These are phyloP conservation scores for Lithophane semibrunnea DNA, from an alignment of 2,888 invertebrate genomes.

Conservation along the genomic window DNA sequence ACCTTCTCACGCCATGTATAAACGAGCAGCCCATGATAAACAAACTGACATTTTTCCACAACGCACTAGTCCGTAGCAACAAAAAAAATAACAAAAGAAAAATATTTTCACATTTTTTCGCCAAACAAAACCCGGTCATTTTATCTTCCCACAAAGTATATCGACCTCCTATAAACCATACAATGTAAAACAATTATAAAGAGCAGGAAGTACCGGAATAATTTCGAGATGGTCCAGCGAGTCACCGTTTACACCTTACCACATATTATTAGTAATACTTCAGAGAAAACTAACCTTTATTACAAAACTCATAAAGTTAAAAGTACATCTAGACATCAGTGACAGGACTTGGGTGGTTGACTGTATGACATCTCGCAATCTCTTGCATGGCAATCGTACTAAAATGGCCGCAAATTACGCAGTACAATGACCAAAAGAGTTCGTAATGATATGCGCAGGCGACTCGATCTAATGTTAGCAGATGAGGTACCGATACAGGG, in stretches of 20 bases:
- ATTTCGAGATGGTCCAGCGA: conserved; percentile 83
- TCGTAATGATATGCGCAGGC: conserved; percentile 63
- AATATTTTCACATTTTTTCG: conserved; percentile 62
- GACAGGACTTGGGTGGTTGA: conserved; percentile 49
- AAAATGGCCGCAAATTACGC: conserved; percentile 76
- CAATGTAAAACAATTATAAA: conserved; percentile 72
- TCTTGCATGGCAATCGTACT: conserved; percentile 72
- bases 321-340: not conserved
- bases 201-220: conserved; percentile 77
- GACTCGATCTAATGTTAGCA: conserved; percentile 58
- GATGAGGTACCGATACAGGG: conserved; percentile 46
- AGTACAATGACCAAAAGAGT: conserved; percentile 71
- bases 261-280: conserved; percentile 10
- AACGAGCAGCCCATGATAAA: conserved; percentile 13
- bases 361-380: conserved; percentile 74
- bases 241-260: conserved; percentile 68
- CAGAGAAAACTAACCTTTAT: conserved; percentile 54
- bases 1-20: not conserved
- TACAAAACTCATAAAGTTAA: conserved; percentile 1
- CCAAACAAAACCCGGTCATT: conserved; percentile 58
- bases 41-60: conserved; percentile 4
- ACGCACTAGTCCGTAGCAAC: conserved; percentile 54
- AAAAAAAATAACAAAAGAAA: conserved; percentile 56
- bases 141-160: conserved; percentile 71
- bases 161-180: conserved; percentile 70